Conservation (phyloP, 2,113 vertebrate genomes). For the Callocephalon fimbriatum region DNA sequence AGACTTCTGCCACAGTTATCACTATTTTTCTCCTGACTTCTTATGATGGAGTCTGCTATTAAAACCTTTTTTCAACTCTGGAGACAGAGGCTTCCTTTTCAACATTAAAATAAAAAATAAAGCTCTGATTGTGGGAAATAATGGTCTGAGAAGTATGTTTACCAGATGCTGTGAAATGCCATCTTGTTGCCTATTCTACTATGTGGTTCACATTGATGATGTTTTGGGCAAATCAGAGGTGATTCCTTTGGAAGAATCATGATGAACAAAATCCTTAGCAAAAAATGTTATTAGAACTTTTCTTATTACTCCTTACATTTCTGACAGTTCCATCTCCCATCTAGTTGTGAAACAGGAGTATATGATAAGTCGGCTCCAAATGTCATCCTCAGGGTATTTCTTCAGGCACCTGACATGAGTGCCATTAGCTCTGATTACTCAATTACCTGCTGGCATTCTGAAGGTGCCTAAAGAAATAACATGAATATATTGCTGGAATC, state of each 20-base stretch:
- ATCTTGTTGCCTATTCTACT: background rate
- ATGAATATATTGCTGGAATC: constrained; percentile 50
- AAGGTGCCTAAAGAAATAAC: constrained; percentile 42
- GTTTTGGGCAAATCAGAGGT: background rate
- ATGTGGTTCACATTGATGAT: background rate
- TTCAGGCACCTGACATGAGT: background rate
- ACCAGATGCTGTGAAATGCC: background rate
- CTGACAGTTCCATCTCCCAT: background rate
- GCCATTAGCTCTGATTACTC: constrained; percentile 41
- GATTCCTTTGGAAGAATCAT: background rate
- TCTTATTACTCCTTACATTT: background rate
- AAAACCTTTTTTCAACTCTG: background rate
- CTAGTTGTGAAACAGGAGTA: background rate
- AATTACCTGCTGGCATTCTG: constrained; percentile 52
- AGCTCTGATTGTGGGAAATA: background rate
- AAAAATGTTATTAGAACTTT: background rate
- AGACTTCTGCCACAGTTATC: background rate
- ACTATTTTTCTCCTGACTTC: background rate
- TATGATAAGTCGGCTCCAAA: background rate
- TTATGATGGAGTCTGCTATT: background rate
- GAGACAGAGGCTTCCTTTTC: background rate
- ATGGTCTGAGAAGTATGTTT: background rate
- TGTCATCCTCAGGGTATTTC: constrained; percentile 10
- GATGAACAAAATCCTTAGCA: background rate
- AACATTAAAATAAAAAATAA: background rate